A percentile compares a stretch with the other conserved stretches of the same genome.
These are phyloP conservation scores for Diceros bicornis DNA, from an alignment of 2,797 vertebrate species.

Conservation along the genomic window DNA sequence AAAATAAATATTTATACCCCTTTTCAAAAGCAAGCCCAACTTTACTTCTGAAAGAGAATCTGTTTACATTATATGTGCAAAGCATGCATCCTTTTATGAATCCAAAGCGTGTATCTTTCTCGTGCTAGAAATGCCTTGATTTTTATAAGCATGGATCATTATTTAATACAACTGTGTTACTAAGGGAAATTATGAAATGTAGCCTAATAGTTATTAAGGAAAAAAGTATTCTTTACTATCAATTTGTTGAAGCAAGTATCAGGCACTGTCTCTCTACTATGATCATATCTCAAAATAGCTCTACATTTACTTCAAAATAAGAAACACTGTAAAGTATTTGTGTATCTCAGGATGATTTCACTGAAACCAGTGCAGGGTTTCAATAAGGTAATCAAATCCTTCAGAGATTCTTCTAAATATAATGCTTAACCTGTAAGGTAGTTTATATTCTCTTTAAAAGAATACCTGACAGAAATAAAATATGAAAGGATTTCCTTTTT, in stretches of 20 bases:
- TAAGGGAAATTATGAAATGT: constrained; percentile 9
- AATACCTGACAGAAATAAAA: constrained; percentile 77
- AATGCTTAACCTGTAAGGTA: constrained; percentile 74
- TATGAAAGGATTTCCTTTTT: constrained; percentile 72
- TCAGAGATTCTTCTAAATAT: constrained; percentile 77
- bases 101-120: not conserved
- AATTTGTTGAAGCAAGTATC: not conserved
- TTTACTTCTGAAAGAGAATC: not conserved
- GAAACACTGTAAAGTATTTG: not conserved
- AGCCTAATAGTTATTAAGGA: not conserved
- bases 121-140: not conserved
- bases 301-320: constrained; percentile 47
- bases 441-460: constrained; percentile 78
- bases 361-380: constrained; percentile 44
- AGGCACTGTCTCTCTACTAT: not conserved
- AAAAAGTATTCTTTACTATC: not conserved
- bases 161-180: not conserved
- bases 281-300: constrained; percentile 25
- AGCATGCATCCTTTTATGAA: not conserved
- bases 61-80: not conserved
- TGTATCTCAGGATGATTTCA: constrained; percentile 60
- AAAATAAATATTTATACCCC: not conserved
- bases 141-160: not conserved
- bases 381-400: constrained; percentile 78
- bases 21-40: not conserved